Percentiles rank a stretch among this genome's conserved stretches.
phyloP scores from a whole-genome alignment of 1,140 invertebrate species.

The Drosophila virilis region DNA sequence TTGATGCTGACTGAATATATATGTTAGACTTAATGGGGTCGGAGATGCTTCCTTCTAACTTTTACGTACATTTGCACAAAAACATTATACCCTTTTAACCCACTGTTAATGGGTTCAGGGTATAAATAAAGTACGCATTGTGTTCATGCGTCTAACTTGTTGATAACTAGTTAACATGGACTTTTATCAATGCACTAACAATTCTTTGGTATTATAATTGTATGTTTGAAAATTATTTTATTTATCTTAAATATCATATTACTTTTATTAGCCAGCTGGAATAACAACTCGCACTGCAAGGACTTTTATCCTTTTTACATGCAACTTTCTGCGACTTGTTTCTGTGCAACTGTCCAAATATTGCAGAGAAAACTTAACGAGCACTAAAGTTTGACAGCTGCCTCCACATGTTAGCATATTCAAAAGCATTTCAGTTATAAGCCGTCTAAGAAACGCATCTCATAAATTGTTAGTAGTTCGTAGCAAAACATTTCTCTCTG shows the following conservation, averaged over 20 bases:
- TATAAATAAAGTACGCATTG: neutral
- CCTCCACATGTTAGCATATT: neutral
- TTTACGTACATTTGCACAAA: too few species aligned
- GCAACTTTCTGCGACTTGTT: neutral
- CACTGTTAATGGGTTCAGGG: too few species aligned
- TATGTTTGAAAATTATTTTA: neutral
- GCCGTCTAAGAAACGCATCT: too few species aligned
- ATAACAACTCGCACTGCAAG: too few species aligned
- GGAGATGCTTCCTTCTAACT: too few species aligned
- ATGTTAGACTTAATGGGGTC: too few species aligned
- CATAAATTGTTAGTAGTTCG: too few species aligned
- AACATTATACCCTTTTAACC: too few species aligned
- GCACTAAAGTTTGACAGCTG: neutral
- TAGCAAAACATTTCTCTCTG: too few species aligned
- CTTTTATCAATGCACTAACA: neutral
- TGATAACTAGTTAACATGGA: constrained; percentile 3
- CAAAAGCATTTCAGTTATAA: too few species aligned
- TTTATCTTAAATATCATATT: neutral
- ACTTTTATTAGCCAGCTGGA: neutral
- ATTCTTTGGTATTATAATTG: too few species aligned
- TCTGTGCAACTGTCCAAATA: neutral
- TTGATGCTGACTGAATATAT: too few species aligned
- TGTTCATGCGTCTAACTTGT: constrained; percentile 3
- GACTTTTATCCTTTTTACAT: neutral
- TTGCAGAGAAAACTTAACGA: neutral